Evolutionary conservation across 2,113 vertebrate genomes (phyloP).

Genomic region (Cheilinus undulatus): DNA sequence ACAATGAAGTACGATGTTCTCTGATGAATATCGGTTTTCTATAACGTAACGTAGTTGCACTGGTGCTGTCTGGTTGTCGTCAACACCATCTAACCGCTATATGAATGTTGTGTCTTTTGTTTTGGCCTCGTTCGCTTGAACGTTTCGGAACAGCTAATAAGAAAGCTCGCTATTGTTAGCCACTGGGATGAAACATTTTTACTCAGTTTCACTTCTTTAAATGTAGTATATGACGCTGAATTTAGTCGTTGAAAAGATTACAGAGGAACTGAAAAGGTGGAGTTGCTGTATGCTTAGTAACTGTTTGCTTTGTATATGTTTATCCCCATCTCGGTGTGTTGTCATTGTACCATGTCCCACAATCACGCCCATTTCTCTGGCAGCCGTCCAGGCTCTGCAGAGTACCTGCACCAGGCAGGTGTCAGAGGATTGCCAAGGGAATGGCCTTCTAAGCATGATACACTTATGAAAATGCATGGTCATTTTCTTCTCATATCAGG

Average conservation of each 20-base stretch:
- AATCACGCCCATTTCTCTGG: conserved; percentile 59
- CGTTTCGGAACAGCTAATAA: conserved; percentile 26
- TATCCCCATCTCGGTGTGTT: neutral
- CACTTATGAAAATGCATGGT: neutral
- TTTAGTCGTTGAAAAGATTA: no score
- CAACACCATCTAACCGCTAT: neutral
- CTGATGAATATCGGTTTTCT: no score
- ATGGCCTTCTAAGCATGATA: neutral
- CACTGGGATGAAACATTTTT: neutral
- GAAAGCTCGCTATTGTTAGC: neutral
- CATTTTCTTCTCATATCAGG: conserved; percentile 27
- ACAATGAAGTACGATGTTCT: neutral
- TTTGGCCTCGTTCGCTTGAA: conserved; percentile 21
- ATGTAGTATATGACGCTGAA: no score
- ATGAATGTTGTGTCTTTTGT: neutral
- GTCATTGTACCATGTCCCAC: conserved; percentile 17
- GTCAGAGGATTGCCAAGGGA: neutral
- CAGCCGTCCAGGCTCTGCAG: conserved; percentile 58
- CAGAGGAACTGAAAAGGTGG: no score
- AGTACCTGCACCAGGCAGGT: conserved; percentile 63
- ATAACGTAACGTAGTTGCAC: neutral
- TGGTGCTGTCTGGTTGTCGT: neutral
- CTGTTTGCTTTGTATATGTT: neutral
- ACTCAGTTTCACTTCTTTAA: no score
- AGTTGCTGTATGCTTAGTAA: neutral